phyloP scores from a whole-genome alignment of 2,113 vertebrate species.

The Cinclus mexicanus region DNA sequence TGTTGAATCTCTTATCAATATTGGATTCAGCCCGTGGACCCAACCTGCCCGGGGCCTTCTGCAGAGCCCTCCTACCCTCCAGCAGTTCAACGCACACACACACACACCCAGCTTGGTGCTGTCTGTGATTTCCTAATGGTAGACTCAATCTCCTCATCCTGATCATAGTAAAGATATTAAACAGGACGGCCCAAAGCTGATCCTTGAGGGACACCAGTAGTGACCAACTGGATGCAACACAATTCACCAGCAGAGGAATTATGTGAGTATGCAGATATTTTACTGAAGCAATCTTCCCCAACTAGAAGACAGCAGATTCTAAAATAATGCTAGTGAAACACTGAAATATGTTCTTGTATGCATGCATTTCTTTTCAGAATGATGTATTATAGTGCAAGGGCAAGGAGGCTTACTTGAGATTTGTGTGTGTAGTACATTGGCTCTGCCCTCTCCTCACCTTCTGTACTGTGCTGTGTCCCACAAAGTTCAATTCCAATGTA shows the following conservation, averaged over 20 bases:
- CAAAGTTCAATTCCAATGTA: neutral
- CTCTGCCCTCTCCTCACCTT: neutral
- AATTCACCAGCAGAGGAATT: neutral
- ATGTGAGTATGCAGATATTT: neutral
- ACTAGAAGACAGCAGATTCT: neutral
- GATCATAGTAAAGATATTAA: neutral
- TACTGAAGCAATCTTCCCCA: neutral
- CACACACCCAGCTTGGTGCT: neutral
- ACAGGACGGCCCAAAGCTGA: neutral
- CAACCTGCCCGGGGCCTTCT: neutral
- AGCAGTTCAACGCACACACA: neutral
- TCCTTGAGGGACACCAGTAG: neutral
- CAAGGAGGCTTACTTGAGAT: neutral
- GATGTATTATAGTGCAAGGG: neutral
- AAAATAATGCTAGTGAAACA: neutral
- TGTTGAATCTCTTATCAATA: neutral
- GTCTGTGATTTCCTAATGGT: accelerated
- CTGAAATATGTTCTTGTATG: neutral
- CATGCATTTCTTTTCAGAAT: neutral
- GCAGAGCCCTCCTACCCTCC: neutral
- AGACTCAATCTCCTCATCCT: neutral
- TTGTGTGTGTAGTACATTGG: neutral
- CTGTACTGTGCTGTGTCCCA: neutral
- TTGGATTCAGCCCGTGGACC: neutral
- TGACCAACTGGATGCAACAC: neutral